Conservation (phyloP, 2,888 invertebrate genomes). For the Cerceris ruficornis region DNA sequence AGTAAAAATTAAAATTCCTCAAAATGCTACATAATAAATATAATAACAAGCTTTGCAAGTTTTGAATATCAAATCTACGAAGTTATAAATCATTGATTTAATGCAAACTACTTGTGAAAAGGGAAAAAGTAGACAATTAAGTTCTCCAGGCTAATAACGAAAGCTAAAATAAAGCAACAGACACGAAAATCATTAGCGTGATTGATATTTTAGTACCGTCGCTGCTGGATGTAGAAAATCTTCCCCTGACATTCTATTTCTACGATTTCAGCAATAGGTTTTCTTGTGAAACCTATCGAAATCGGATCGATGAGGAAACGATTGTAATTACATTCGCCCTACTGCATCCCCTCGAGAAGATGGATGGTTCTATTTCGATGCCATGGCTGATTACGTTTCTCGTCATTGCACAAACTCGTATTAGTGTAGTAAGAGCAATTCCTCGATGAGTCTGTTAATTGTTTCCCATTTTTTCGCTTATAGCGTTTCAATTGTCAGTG, state of each 20-base stretch:
- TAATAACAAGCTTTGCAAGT: too few species aligned
- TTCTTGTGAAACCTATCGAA: conserved; percentile 52
- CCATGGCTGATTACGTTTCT: conserved; percentile 38
- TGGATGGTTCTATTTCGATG: conserved; percentile 45
- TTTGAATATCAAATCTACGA: too few species aligned
- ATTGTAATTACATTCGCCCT: conserved; percentile 47
- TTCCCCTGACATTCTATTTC: conserved; percentile 16
- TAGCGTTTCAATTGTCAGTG: too few species aligned
- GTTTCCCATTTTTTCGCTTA: background rate
- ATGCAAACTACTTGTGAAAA: too few species aligned
- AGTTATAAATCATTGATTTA: too few species aligned
- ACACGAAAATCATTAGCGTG: background rate
- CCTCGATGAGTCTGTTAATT: background rate
- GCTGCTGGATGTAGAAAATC: conserved; percentile 10
- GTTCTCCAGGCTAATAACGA: background rate
- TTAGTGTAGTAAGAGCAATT: conserved; percentile 6
- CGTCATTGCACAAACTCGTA: conserved; percentile 2
- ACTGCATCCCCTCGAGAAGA: conserved; percentile 28
- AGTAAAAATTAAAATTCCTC: too few species aligned
- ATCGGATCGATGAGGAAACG: conserved; percentile 47
- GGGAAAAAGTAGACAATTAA: background rate
- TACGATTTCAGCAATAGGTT: conserved; percentile 48
- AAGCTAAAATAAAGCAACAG: background rate
- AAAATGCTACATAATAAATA: too few species aligned
- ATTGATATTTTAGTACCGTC: background rate